Conservation (phyloP, 2,113 vertebrate species). For the Poeciliopsis prolifica region DNA sequence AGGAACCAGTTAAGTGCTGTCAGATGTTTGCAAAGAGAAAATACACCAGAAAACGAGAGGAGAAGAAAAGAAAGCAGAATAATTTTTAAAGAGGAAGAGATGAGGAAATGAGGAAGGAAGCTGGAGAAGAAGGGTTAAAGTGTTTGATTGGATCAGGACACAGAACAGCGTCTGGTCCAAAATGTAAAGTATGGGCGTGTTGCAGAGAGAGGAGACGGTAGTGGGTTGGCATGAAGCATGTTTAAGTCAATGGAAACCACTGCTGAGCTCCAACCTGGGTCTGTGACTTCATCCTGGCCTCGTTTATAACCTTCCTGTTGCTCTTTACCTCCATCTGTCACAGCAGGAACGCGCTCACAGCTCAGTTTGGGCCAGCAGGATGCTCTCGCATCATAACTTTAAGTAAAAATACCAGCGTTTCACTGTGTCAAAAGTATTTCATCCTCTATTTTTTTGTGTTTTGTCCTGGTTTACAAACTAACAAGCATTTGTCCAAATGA, state of each 20-base stretch:
- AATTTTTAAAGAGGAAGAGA: conserved; percentile 13
- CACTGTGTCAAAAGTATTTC: neutral
- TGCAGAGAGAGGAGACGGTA: conserved; percentile 23
- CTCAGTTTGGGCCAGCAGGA: neutral
- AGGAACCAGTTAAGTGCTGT: conserved; percentile 47
- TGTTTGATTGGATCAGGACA: conserved; percentile 10
- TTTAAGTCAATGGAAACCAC: conserved; percentile 65
- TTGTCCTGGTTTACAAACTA: neutral
- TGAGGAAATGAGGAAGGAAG: conserved; percentile 15
- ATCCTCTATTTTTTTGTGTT: neutral
- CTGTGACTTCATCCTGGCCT: conserved; percentile 52
- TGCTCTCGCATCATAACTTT: neutral
- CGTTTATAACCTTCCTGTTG: conserved; percentile 24
- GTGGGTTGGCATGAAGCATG: conserved; percentile 47
- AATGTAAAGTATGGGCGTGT: conserved; percentile 21
- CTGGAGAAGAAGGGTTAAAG: conserved; percentile 1
- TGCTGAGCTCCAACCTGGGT: conserved; percentile 47
- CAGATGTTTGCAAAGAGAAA: conserved; percentile 60
- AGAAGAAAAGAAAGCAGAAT: conserved; percentile 13
- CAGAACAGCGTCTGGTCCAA: conserved; percentile 8
- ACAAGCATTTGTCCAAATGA: neutral
- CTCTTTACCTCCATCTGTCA: conserved; percentile 15
- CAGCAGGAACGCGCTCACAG: neutral
- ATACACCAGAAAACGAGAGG: conserved; percentile 6
- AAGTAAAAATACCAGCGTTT: conserved; percentile 1